Evolutionary conservation across 2,113 vertebrate genomes (phyloP).

Genomic region (Lagopus leucura): DNA sequence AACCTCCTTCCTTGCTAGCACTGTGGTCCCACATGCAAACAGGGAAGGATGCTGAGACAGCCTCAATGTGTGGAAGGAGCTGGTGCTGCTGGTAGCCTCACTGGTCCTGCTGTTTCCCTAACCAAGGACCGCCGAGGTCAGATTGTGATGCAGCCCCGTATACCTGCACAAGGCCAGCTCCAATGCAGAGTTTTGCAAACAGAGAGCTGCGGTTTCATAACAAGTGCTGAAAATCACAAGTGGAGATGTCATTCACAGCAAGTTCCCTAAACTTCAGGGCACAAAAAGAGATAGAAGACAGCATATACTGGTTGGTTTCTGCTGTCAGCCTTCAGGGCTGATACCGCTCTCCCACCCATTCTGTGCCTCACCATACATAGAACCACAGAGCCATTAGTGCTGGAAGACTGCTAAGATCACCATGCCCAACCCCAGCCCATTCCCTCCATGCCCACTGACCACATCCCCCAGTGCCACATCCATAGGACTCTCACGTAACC

Average conservation of each 20-base stretch:
- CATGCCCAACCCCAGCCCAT: no score
- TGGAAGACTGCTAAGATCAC: no score
- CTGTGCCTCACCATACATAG: neutral
- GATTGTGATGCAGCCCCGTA: neutral
- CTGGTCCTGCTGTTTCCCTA: fast-evolving
- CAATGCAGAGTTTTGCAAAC: neutral
- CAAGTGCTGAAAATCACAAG: neutral
- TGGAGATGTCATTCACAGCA: neutral
- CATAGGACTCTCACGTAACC: neutral
- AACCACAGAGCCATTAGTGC: no score
- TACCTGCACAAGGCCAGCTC: neutral
- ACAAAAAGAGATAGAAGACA: neutral
- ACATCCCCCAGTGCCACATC: fast-evolving
- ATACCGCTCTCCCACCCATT: neutral
- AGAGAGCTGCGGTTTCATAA: neutral
- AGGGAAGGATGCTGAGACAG: neutral
- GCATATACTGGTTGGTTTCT: neutral
- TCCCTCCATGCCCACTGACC: no score
- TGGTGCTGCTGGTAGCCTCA: neutral
- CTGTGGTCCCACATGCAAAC: neutral
- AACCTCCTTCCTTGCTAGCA: neutral
- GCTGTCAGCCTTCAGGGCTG: neutral
- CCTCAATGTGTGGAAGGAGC: neutral
- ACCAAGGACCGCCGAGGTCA: neutral
- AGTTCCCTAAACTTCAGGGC: neutral